phyloP scores from a whole-genome alignment of 1,140 invertebrate genomes.

The Sarcophaga bullata region DNA sequence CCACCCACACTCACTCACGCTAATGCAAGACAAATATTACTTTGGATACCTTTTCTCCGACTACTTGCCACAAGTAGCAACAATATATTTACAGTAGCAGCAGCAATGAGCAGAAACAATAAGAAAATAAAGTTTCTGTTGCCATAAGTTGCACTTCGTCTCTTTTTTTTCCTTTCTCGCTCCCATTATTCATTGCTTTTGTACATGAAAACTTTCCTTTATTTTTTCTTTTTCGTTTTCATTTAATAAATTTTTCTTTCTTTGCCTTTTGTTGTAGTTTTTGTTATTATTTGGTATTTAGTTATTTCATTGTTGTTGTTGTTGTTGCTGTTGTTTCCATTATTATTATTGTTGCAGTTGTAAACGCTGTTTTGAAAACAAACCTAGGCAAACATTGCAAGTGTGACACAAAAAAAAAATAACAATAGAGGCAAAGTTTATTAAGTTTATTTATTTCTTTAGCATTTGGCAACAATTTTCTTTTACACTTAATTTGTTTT shows the following conservation, averaged over 20 bases:
- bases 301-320: background rate
- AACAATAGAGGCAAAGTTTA: no score
- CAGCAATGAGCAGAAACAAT: conserved; percentile 4
- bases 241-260: background rate
- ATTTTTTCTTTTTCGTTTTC: background rate
- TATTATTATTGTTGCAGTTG: background rate
- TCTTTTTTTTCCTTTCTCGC: background rate
- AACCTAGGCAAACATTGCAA: background rate
- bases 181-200: background rate
- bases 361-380: background rate
- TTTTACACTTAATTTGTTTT: no score
- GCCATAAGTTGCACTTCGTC: background rate
- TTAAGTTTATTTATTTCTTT: no score
- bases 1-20: no score
- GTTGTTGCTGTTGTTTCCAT: background rate
- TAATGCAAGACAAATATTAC: no score
- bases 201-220: background rate
- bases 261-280: background rate
- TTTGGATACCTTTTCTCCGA: no score
- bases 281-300: background rate
- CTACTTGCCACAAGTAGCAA: background rate
- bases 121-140: conserved; percentile 4
- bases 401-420: background rate
- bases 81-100: background rate
- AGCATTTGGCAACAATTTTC: no score